Conservation (phyloP, 2,797 vertebrate species). For the Rhynchonycteris naso region DNA sequence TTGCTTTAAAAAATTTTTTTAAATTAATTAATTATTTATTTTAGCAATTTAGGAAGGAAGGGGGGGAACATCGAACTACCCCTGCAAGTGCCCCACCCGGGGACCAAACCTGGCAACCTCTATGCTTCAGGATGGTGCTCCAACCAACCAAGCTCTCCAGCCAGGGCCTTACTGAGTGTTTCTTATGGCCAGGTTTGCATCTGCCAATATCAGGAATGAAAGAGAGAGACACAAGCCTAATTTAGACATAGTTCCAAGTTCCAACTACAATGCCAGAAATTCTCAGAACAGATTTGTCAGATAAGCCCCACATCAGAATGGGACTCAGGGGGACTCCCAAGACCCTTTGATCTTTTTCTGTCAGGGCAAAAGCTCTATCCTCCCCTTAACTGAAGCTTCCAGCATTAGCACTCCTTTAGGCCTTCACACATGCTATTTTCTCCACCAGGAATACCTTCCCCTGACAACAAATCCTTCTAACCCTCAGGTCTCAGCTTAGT, state of each 20-base stretch:
- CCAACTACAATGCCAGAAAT: background rate
- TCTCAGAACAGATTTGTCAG: background rate
- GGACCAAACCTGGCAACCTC: too few species aligned
- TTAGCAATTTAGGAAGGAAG: too few species aligned
- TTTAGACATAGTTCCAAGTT: background rate
- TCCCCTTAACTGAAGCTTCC: background rate
- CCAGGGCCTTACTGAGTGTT: background rate
- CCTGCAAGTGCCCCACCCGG: too few species aligned
- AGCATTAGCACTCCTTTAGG: background rate
- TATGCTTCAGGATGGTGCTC: too few species aligned
- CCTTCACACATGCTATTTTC: background rate
- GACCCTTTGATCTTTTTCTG: background rate
- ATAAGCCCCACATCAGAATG: background rate
- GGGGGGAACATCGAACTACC: too few species aligned
- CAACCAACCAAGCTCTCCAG: too few species aligned
- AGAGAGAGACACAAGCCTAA: background rate
- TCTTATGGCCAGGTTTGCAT: background rate
- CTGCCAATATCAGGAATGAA: background rate
- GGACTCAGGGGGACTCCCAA: background rate
- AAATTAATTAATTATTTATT: too few species aligned
- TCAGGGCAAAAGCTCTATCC: background rate
- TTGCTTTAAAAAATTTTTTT: too few species aligned
- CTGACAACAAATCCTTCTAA: background rate
- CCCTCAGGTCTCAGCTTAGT: background rate
- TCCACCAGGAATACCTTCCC: background rate